A percentile compares a stretch with the other conserved stretches of the same genome.
phyloP scores from a whole-genome alignment of 2,113 vertebrate genomes.

The Takifugu flavidus region DNA sequence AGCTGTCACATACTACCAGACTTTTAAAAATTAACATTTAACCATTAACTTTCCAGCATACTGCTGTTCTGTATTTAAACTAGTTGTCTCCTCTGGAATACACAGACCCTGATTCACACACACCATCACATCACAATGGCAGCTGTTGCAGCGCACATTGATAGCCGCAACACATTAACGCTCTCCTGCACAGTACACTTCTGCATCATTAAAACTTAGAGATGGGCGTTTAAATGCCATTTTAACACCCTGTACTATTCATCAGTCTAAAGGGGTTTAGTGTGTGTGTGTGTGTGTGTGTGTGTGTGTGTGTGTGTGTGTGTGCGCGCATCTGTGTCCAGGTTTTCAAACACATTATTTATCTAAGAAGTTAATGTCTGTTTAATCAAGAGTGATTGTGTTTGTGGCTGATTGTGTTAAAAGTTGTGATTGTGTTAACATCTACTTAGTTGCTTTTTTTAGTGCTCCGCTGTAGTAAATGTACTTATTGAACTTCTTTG shows the following conservation, averaged over 20 bases:
- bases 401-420: background rate
- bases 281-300: conserved; percentile 18
- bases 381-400: conserved; percentile 69
- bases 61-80: too few relatives aligned
- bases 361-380: conserved; percentile 59
- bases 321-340: conserved; percentile 7
- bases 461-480: conserved; percentile 4
- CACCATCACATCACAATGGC: conserved; percentile 9
- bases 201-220: conserved; percentile 63
- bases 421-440: conserved; percentile 5
- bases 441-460: conserved; percentile 23
- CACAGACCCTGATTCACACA: conserved; percentile 21
- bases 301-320: conserved; percentile 22
- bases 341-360: conserved; percentile 49
- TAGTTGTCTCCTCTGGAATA: background rate
- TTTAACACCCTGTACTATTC: conserved; percentile 53
- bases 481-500: background rate
- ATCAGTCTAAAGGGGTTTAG: conserved; percentile 50
- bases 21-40: too few relatives aligned
- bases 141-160: conserved; percentile 3
- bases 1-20: background rate
- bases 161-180: conserved; percentile 37
- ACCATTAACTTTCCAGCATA: too few relatives aligned
- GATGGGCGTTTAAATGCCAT: conserved; percentile 58
- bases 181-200: conserved; percentile 41